These are phyloP conservation scores for Pimephales promelas DNA, from an alignment of 2,113 vertebrate species.

Conservation along the genomic window DNA sequence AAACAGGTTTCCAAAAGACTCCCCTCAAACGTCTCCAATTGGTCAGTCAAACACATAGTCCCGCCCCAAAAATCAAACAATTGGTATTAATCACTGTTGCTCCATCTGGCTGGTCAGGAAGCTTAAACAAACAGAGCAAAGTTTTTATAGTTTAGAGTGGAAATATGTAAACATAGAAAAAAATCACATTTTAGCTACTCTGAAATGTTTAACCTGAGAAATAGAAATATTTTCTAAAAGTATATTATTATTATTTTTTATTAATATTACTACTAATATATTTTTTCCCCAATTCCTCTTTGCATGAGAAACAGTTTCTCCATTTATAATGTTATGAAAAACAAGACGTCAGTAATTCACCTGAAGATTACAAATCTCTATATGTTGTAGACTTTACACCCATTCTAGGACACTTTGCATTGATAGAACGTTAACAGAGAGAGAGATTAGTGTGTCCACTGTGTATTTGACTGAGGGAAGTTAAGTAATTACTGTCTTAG, in stretches of 20 bases:
- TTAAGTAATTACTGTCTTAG: slow-evolving; percentile 26
- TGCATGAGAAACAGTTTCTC: background rate
- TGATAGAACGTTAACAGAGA: background rate
- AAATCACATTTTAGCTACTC: too few species aligned
- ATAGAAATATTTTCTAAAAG: too few species aligned
- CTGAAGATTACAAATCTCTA: background rate
- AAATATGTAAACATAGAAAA: background rate
- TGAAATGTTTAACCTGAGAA: too few species aligned
- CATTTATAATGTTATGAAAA: background rate
- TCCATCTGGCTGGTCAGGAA: background rate
- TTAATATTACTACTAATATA: too few species aligned
- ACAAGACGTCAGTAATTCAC: background rate
- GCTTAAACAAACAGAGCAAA: background rate
- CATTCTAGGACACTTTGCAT: background rate
- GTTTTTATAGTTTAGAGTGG: background rate
- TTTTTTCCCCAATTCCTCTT: background rate
- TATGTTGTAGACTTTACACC: slow-evolving; percentile 3
- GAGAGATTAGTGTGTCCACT: slow-evolving; percentile 14
- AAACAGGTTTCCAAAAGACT: background rate
- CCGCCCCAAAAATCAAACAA: background rate
- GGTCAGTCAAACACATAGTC: slow-evolving; percentile 3
- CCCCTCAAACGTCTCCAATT: background rate
- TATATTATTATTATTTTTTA: too few species aligned
- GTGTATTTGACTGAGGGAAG: slow-evolving; percentile 22
- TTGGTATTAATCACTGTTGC: background rate